phyloP scores from a whole-genome alignment of 2,113 vertebrate species.

The Meriones unguiculatus region DNA sequence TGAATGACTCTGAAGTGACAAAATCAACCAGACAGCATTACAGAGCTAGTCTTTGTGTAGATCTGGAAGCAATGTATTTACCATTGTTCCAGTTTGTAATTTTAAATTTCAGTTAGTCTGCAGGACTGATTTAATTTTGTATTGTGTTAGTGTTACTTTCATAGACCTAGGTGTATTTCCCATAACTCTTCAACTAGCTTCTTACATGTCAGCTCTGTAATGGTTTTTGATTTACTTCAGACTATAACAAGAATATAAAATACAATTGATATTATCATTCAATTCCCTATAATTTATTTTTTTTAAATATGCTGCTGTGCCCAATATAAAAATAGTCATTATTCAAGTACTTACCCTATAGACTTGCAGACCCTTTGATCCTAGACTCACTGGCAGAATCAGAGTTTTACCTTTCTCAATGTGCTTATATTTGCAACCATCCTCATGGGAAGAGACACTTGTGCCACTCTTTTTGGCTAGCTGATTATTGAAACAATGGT shows the following conservation, averaged over 20 bases:
- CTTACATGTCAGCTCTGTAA: neutral
- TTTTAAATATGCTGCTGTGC: neutral
- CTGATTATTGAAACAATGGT: neutral
- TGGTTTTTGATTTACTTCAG: conserved; percentile 16
- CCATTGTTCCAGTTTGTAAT: neutral
- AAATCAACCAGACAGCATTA: neutral
- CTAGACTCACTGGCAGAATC: neutral
- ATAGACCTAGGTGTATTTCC: neutral
- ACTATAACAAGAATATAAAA: conserved; percentile 24
- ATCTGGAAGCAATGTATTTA: neutral
- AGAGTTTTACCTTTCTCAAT: neutral
- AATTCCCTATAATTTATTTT: neutral
- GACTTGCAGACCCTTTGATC: neutral
- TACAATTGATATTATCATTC: neutral
- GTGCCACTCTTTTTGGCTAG: too few species aligned
- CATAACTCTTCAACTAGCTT: neutral
- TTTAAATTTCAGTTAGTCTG: neutral
- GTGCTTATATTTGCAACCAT: too few species aligned
- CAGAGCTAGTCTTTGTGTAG: neutral
- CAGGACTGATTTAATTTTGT: conserved; percentile 3
- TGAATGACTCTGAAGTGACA: neutral
- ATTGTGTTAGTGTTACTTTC: neutral
- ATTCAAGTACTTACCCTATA: neutral
- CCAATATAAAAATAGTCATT: neutral
- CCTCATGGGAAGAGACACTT: too few species aligned